Base-by-base conservation (phyloP, 2,797 vertebrate genomes). In the Sebastes jordani region DNA sequence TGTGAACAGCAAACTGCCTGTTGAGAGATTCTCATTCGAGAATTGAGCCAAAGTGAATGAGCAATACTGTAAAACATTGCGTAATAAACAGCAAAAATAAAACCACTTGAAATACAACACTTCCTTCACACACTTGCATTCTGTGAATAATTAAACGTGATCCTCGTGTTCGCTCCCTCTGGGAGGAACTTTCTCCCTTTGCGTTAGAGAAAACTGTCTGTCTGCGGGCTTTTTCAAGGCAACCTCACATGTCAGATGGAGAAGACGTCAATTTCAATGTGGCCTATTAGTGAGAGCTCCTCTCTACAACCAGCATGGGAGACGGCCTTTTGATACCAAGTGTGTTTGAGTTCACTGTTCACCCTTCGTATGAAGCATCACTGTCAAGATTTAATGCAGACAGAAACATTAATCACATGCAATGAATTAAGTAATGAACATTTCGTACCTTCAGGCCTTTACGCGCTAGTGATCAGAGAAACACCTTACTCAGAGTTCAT, bases 91-190 rank as follows among this genome's bases (percentile, higher is more conserved):
- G 29, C 22, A 25, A 54, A 22, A 59, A 46, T 2, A 32, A 56
- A 56, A 3, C 4, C 32, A 2, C 34, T 25, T 6, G 5, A 46
- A 49, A 22, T 27, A n/a, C 27, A 79, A 63, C 9, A 23, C 42
- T 30, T 78, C 49, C 59, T n/a, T 71, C 66, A 71, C 38, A 65
- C 78, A 23, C 80, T 75, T 81, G 60, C 13, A 63, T 72, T 60
- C 63, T 69, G 29, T 86, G 63, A 82, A 86, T 81, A 81, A 81
- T 86, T 87, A 58, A 87, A 69, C 2, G 2, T 59, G 71, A 86
- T 78, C 36, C 36, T 38, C 2, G 36, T 61, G 61, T 68, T 73
- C 46, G 23, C 54, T 76, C 73, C 78, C 68, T 76, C 27, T 49
- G 58, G 75, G 78, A 82, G 62, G 54, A 78, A 79, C 63, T 27